Evolutionary conservation across 1,140 invertebrate genomes (phyloP).

Genomic region (Brachionus rubens): DNA sequence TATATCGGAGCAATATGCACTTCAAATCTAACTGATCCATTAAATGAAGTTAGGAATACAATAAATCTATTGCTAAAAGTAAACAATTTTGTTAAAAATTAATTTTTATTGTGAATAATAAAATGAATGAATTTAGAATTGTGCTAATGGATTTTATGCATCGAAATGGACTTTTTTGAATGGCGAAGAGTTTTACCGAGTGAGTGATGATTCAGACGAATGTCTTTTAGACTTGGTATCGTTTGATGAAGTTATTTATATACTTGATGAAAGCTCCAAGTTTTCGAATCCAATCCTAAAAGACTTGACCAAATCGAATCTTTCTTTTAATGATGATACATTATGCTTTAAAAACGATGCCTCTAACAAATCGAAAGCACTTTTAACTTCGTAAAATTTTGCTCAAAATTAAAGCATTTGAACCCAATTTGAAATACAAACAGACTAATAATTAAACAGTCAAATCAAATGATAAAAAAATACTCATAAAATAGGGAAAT

Average conservation of each 20-base stretch:
- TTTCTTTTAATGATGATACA: too few relatives aligned
- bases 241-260: conserved; percentile 10
- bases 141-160: background rate
- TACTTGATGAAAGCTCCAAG: background rate
- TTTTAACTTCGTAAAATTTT: too few relatives aligned
- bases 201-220: conserved; percentile 1
- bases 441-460: too few relatives aligned
- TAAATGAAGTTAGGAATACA: background rate
- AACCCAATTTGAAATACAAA: too few relatives aligned
- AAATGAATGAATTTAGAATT: background rate
- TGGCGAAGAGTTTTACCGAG: background rate
- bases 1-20: conserved; percentile 23
- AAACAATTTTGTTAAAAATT: background rate
- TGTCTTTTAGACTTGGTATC: conserved; percentile 16
- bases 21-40: conserved; percentile 1
- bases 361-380: too few relatives aligned
- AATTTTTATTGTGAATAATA: background rate
- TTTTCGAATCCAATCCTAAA: too few relatives aligned
- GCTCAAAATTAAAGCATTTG: too few relatives aligned
- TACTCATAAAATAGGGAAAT: too few relatives aligned
- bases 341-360: too few relatives aligned
- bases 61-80: conserved; percentile 10
- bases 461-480: too few relatives aligned
- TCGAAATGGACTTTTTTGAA: conserved; percentile 24
- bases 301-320: too few relatives aligned